Evolutionary conservation across 2,797 vertebrate species (phyloP), one percentile per base, ranked within the genome.

Genomic region (Onychomys leucogaster): DNA sequence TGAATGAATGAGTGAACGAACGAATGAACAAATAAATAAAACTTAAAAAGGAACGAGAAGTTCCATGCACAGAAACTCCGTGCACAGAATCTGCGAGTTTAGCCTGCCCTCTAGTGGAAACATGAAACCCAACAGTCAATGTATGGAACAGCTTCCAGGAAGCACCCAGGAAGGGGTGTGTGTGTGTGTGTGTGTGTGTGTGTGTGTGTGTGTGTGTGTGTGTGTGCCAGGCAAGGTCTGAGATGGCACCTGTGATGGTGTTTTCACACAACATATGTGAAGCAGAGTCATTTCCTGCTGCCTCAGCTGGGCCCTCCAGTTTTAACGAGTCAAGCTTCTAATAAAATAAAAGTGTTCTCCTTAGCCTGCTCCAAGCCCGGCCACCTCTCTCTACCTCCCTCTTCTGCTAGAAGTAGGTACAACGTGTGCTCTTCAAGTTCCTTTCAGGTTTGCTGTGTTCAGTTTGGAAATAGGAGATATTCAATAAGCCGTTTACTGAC

Each of bases 71-170:
- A 63, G 55, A 29, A 2, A 12, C 13, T 34, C 23, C 49, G 27
- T 19, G 11, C 25, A 16, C 21, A 71, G 34, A 92, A 94, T 83
- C 55, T 95, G 49, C 93, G 82, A 19, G 90, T 86, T 96, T 96
- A 94, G 92, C 83, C 82, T 96, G 97, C 94, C 97, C 96, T 90
- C 97, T 97, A 91, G 88, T 81, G 97, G 94, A 41, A 67, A 61
- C 43, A 25, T 41, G 76, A 43, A 41, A 49, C 81, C 34, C 77
- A 71, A n/a, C 59, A 89, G 46, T 75, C 80, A 81, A 4, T 34
- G 12, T 49, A 43, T 75, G 2, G 46, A 75, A 61, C 71, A 49
- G 25, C 21, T 92, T 78, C 32, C 32, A 27, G 71, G 85, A 46
- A 61, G 34, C 29, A 11, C 10, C 16, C 3, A 0, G 77, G 65